These are phyloP conservation scores for Agrotis exclamationis DNA, from an alignment of 2,888 invertebrate genomes.

Conservation along the genomic window DNA sequence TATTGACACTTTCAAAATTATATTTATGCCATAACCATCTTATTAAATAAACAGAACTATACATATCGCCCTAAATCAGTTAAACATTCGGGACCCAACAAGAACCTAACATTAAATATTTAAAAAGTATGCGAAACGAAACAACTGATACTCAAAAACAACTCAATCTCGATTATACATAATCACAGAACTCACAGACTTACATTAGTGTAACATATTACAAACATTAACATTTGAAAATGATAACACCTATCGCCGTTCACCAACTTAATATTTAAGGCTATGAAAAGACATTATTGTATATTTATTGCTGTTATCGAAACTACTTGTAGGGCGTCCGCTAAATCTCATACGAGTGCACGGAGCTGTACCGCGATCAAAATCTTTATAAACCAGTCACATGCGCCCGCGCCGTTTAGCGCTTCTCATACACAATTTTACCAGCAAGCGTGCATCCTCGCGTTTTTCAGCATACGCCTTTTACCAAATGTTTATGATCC, in stretches of 20 bases:
- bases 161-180: slow-evolving; percentile 63
- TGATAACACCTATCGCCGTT: slow-evolving; percentile 18
- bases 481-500: background rate
- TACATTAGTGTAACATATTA: slow-evolving; percentile 32
- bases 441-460: no score
- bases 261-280: slow-evolving; percentile 18
- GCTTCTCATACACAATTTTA: no score
- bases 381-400: no score
- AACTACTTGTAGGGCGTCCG: background rate
- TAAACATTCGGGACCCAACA: slow-evolving; percentile 53
- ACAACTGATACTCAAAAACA: slow-evolving; percentile 43
- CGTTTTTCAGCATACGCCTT: background rate
- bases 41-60: slow-evolving; percentile 11
- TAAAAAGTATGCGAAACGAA: slow-evolving; percentile 45
- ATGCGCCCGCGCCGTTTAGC: no score
- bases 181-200: slow-evolving; percentile 63
- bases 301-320: slow-evolving; percentile 47
- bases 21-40: background rate
- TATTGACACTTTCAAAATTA: slow-evolving; percentile 4
- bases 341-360: no score
- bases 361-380: no score
- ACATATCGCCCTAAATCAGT: slow-evolving; percentile 37
- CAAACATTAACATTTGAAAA: slow-evolving; percentile 16
- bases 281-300: slow-evolving; percentile 37
- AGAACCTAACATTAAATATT: slow-evolving; percentile 53